Evolutionary conservation across 2,113 vertebrate species (phyloP), one percentile per base, ranked within the genome.

Genomic region (Sardina pilchardus): DNA sequence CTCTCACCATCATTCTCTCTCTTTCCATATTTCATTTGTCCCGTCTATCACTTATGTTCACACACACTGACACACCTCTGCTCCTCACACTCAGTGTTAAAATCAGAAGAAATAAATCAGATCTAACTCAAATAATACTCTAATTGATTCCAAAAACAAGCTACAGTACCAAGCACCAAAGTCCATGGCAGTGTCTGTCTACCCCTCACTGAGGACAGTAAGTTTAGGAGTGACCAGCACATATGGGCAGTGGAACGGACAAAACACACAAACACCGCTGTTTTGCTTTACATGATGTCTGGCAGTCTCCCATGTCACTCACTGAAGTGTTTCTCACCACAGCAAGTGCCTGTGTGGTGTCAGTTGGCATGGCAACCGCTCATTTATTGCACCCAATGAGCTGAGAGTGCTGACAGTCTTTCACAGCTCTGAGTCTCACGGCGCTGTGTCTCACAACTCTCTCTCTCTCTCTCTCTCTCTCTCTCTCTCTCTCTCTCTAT

Each of bases 291-390:
- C 71, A 34, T 36, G 26, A 36, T 1, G 14, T 19, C 16, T 34
- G 30, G 12, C 10, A 16, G 30, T 78, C 71, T 78, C 30, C 71
- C 34, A 17, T 36, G 63, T 30, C 63, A 67, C 56, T 59, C 56
- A n/a, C 17, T 67, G 63, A 24, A 30, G 10, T 67, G 71, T 78
- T 78, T 78, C 34, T 17, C 71, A 78, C 71, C 71, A 78, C 14
- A 78, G 16, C 71, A 78, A 36, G 71, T 34, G 30, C 71, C 12
- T 34, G 53, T 17, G 21, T 56, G 71, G 71, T 78, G 71, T 78
- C 30, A 36, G 71, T 78, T 78, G 30, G 71, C 71, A 78, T 78
- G 71, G 34, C 71, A 78, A 78, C 71, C 14, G 30, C 30, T 78
- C 71, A 78, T 78, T 36, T 78, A 78, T 78, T 36, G 71, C 30